phyloP scores from a whole-genome alignment of 2,797 vertebrate genomes.

The Aplochiton taeniatus region DNA sequence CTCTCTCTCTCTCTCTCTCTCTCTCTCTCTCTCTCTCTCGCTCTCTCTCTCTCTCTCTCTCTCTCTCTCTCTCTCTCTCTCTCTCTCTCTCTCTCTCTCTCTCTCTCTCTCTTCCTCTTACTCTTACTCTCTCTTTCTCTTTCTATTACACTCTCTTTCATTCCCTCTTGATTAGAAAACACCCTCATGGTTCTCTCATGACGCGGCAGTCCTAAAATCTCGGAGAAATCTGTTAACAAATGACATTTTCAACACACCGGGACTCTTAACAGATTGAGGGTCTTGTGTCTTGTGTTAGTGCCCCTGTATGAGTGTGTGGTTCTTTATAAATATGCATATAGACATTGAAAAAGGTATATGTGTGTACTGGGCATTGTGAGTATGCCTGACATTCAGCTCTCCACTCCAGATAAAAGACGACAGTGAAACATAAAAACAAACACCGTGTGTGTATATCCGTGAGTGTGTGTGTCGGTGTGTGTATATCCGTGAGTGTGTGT shows the following conservation, averaged over 20 bases:
- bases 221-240: constrained; percentile 23
- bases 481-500: too few relatives aligned
- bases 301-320: background rate
- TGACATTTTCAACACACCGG: background rate
- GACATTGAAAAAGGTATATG: background rate
- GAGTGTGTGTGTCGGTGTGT: too few relatives aligned
- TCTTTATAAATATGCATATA: background rate
- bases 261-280: constrained; percentile 1
- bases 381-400: too few relatives aligned
- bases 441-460: too few relatives aligned
- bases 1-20: constrained; percentile 1
- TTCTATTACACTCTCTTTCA: background rate
- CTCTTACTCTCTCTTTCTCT: background rate
- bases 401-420: too few relatives aligned
- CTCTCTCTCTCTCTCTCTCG: background rate
- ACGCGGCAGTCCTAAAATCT: constrained; percentile 12
- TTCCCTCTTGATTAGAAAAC: too few relatives aligned
- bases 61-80: constrained; percentile 1
- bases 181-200: constrained; percentile 11
- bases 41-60: background rate
- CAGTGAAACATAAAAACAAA: too few relatives aligned
- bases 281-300: background rate
- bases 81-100: constrained; percentile 4
- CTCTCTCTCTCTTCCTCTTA: background rate
- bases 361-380: background rate